Conservation (phyloP, 2,888 invertebrate genomes). For the Dynastes maya region DNA sequence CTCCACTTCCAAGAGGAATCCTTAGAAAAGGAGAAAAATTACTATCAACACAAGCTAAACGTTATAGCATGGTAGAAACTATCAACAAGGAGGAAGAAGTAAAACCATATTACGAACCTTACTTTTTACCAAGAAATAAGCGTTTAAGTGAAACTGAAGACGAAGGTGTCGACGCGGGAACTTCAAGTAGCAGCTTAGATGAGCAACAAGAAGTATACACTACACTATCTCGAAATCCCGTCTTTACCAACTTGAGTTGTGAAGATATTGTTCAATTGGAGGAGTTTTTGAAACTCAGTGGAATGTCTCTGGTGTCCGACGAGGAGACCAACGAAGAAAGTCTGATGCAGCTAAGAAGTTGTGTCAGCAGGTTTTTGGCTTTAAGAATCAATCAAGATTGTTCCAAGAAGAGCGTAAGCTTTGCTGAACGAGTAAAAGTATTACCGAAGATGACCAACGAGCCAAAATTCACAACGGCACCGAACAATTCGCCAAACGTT, state of each 20-base stretch:
- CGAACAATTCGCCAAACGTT: conserved; percentile 84
- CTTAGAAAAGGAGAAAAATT: conserved; percentile 74
- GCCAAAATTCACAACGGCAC: conserved; percentile 70
- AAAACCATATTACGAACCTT: conserved; percentile 83
- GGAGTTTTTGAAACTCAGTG: conserved; percentile 81
- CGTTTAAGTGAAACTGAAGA: conserved; percentile 72
- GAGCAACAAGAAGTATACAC: conserved; percentile 71
- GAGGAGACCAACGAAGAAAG: conserved; percentile 81
- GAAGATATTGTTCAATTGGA: conserved; percentile 80
- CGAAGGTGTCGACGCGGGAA: conserved; percentile 75
- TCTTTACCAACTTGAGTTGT: conserved; percentile 72
- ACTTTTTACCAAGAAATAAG: conserved; percentile 70
- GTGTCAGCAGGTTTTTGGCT: conserved; percentile 81
- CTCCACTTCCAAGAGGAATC: conserved; percentile 83
- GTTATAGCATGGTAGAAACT: conserved; percentile 88
- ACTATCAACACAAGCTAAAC: conserved; percentile 70
- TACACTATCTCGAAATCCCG: conserved; percentile 60
- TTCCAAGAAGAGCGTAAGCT: conserved; percentile 83
- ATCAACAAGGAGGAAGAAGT: conserved; percentile 66
- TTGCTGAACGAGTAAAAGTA: conserved; percentile 77
- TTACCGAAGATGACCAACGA: conserved; percentile 73
- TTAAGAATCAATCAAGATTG: conserved; percentile 81
- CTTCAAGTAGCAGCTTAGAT: conserved; percentile 75
- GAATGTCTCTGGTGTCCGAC: conserved; percentile 77
- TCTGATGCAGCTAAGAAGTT: conserved; percentile 79